Conservation (phyloP, 2,888 invertebrate species). For the Mesorhabditis sp. region DNA sequence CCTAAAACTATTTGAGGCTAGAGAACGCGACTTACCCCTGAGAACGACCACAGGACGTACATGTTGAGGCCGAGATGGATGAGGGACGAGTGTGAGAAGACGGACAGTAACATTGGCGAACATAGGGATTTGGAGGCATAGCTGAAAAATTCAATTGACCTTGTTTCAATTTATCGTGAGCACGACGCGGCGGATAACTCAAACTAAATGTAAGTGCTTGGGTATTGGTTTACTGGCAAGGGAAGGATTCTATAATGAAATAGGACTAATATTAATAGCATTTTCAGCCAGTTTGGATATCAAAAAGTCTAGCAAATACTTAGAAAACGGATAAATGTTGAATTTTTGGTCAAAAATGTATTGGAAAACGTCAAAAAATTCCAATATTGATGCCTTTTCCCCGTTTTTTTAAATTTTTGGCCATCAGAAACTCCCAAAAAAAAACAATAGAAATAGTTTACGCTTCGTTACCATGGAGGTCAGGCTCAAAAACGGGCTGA, state of each 20-base stretch:
- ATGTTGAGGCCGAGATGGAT: constrained; percentile 88
- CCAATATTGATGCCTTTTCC: too few relatives aligned
- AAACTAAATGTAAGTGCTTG: not conserved
- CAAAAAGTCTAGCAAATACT: too few relatives aligned
- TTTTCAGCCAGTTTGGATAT: too few relatives aligned
- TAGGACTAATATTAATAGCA: not conserved
- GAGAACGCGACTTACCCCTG: constrained; percentile 58
- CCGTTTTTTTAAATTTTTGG: too few relatives aligned
- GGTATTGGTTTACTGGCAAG: constrained; percentile 4
- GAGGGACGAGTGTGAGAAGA: constrained; percentile 84
- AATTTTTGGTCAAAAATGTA: too few relatives aligned
- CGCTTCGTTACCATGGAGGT: too few relatives aligned
- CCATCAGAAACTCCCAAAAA: not conserved
- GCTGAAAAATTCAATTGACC: not conserved
- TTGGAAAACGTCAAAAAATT: too few relatives aligned
- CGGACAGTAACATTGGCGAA: constrained; percentile 85
- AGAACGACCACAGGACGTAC: constrained; percentile 88
- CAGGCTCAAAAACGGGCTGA: too few relatives aligned
- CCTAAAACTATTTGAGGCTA: constrained; percentile 11
- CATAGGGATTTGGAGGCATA: constrained; percentile 70
- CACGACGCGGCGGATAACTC: constrained; percentile 10
- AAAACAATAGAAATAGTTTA: constrained; percentile 1
- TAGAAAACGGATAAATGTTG: too few relatives aligned
- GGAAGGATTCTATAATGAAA: not conserved
- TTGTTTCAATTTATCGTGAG: too few relatives aligned